Evolutionary conservation across 2,797 vertebrate species (phyloP).

Genomic region (Melanogrammus aeglefinus): DNA sequence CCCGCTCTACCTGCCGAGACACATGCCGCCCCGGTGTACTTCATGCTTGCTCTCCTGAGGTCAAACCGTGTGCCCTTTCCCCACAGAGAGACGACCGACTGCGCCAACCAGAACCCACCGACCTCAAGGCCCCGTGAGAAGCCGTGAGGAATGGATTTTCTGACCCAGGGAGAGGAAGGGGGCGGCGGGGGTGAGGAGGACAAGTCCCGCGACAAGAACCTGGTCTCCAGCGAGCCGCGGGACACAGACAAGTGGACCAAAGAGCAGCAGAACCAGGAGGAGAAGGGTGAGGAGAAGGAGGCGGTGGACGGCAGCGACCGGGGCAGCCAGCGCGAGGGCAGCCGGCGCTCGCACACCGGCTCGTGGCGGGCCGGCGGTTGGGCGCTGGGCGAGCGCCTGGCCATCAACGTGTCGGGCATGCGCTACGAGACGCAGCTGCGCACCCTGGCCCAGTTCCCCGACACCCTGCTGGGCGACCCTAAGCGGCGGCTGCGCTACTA

Average conservation of each 20-base stretch:
- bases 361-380: constrained; percentile 42
- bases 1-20: too few species aligned
- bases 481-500: constrained; percentile 82
- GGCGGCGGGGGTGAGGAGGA: constrained; percentile 22
- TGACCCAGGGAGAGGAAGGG: constrained; percentile 32
- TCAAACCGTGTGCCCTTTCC: constrained; percentile 10
- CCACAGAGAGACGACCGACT: constrained; percentile 21
- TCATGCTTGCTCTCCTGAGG: too few species aligned
- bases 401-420: constrained; percentile 91
- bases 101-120: background rate
- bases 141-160: constrained; percentile 55
- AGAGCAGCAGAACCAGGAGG: constrained; percentile 58
- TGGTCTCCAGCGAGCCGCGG: constrained; percentile 34
- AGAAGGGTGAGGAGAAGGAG: constrained; percentile 41
- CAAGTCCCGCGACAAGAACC: constrained; percentile 32
- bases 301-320: constrained; percentile 21
- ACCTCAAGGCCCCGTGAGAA: background rate
- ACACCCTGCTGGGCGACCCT: constrained; percentile 88
- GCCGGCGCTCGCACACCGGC: background rate
- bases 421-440: constrained; percentile 87
- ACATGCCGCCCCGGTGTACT: too few species aligned
- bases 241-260: constrained; percentile 58
- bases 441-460: constrained; percentile 86
- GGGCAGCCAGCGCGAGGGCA: constrained; percentile 36
- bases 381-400: constrained; percentile 75